phyloP scores from a whole-genome alignment of 2,797 vertebrate genomes.

The Alcedo quadribrachys region DNA sequence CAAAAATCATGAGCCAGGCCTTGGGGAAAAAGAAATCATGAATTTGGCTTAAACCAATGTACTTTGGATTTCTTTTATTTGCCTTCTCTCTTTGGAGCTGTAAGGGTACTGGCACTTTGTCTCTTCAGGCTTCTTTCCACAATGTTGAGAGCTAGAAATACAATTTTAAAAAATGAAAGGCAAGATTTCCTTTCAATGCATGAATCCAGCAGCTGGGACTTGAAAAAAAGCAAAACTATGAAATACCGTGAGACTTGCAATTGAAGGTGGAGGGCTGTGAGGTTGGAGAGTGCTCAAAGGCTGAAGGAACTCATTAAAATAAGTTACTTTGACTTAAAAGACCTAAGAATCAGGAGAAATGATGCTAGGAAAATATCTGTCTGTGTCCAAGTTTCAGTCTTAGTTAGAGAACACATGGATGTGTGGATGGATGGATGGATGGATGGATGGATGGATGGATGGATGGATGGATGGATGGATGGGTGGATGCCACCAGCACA shows the following conservation, averaged over 20 bases:
- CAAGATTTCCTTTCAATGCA: not conserved
- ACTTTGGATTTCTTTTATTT: slow-evolving; percentile 45
- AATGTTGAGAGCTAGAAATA: slow-evolving; percentile 26
- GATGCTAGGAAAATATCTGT: not conserved
- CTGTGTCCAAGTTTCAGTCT: not conserved
- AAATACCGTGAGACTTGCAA: not conserved
- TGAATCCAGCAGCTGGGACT: slow-evolving; percentile 14
- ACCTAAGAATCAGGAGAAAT: not conserved
- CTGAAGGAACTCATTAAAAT: not conserved
- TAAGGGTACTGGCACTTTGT: slow-evolving; percentile 40
- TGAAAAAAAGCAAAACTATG: not conserved
- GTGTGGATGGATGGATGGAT: not conserved
- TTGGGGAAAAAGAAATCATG: slow-evolving; percentile 33
- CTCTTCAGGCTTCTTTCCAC: slow-evolving; percentile 30
- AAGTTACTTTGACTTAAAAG: not conserved
- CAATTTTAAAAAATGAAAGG: slow-evolving; percentile 31
- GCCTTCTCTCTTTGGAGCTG: slow-evolving; percentile 35
- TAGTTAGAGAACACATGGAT: not conserved
- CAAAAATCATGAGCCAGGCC: slow-evolving; percentile 26
- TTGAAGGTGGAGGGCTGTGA: not conserved
- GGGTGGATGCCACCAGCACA: not conserved
- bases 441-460: not conserved
- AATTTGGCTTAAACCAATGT: slow-evolving; percentile 35
- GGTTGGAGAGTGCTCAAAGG: not conserved
- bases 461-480: not conserved